These are phyloP conservation scores for Gobius niger DNA, from an alignment of 2,113 vertebrate species.

Conservation along the genomic window DNA sequence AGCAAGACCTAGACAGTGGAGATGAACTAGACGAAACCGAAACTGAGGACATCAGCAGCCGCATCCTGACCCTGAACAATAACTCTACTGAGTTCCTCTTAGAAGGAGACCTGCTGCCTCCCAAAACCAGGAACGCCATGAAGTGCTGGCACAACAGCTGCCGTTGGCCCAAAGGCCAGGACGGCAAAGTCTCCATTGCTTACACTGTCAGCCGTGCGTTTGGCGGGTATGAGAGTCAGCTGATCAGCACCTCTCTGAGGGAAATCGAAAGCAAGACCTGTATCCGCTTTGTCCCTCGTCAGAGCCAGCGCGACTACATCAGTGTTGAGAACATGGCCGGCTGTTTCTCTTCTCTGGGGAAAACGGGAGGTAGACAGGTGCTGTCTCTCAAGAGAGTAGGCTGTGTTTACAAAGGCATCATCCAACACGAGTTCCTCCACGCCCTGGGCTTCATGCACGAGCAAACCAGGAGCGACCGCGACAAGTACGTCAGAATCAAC, in stretches of 20 bases:
- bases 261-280: constrained; percentile 1
- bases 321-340: constrained; percentile 9
- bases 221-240: too few relatives aligned
- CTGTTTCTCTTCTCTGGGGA: constrained; percentile 22
- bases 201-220: not conserved
- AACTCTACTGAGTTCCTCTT: constrained; percentile 10
- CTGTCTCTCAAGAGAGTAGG: constrained; percentile 35
- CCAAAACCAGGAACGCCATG: constrained; percentile 14
- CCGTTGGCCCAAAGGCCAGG: not conserved
- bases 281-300: constrained; percentile 29
- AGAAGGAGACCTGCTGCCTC: constrained; percentile 39
- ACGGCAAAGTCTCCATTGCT: not conserved
- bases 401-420: constrained; percentile 26
- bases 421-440: constrained; percentile 36
- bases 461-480: constrained; percentile 39
- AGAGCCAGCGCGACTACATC: constrained; percentile 24
- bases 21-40: not conserved
- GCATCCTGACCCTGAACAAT: constrained; percentile 33
- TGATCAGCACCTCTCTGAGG: not conserved
- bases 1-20: too few relatives aligned
- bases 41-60: constrained; percentile 21
- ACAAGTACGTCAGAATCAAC: constrained; percentile 36
- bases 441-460: constrained; percentile 45
- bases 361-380: constrained; percentile 18
- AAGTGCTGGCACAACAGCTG: not conserved